Evolutionary conservation across 2,797 vertebrate genomes (phyloP), one percentile per base, ranked within the genome.

Genomic region (Rhinatrema bivittatum): DNA sequence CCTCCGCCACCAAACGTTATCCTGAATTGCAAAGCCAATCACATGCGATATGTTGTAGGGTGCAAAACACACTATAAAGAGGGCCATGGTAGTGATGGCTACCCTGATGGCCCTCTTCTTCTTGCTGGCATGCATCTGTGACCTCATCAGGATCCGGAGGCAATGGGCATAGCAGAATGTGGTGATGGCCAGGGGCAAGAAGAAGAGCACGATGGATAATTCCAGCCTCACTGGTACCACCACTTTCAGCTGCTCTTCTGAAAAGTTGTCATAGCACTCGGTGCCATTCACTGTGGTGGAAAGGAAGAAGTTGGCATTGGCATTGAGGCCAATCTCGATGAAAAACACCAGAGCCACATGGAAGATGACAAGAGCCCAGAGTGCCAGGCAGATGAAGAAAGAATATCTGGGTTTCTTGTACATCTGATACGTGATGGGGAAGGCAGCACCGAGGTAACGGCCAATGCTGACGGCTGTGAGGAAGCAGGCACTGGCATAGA

Each of bases 31-130:
- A 7, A 89, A 91, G 4, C 87, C 84, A 2, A 87, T 85, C 0
- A 94, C 31, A 1, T 91, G 91, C 4, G 88, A 87, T 35, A 78
- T 46, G 4, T 92, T 92, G 72, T 93, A 94, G 13, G 91, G 91
- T 1, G 82, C 82, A 6, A 91, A 81, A 57, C 91, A 93, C 33
- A 90, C 71, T 38, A 91, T 64, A 7, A 91, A 87, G 5, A 91
- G 81, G 0, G 74, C 61, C 24, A 92, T 70, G 0, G 90, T 89
- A 21, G 85, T 80, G 1, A 87, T 67, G 0, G 90, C 87, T 5
- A 90, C 84, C 3, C 75, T 58, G 31, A 90, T 74, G 0, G 87
- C 90, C 14, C 82, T 68, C 5, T 68, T 65, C 68, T 93, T 93
- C 17, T 85, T 76, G n/a, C 52, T 23, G 0, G 65, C 60, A 1